These are phyloP conservation scores for Sparidentex hasta DNA, from an alignment of 2,797 vertebrate genomes.

Conservation along the genomic window DNA sequence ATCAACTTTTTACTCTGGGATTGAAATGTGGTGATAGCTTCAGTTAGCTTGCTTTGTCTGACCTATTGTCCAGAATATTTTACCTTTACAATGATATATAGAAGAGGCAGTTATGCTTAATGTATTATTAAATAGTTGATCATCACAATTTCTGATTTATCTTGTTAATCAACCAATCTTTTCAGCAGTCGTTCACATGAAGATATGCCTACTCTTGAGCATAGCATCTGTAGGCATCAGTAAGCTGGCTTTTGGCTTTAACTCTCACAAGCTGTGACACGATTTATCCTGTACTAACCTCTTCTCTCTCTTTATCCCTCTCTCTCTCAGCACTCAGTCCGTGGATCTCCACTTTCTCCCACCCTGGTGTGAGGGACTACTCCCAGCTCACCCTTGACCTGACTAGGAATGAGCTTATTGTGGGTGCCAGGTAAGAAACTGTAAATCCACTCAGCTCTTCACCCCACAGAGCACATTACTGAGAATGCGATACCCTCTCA, in stretches of 20 bases:
- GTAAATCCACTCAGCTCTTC: constrained; percentile 62
- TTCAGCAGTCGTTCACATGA: background rate
- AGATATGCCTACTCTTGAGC: background rate
- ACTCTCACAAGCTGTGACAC: background rate
- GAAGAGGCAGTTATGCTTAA: background rate
- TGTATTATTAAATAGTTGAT: background rate
- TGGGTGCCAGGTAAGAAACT: constrained; percentile 94
- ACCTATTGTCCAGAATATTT: background rate
- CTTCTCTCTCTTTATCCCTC: background rate
- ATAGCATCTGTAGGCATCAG: too few relatives aligned
- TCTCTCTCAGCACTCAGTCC: constrained; percentile 90
- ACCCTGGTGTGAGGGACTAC: constrained; percentile 91
- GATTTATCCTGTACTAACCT: constrained; percentile 20
- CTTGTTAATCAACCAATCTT: background rate
- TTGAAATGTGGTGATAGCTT: too few relatives aligned
- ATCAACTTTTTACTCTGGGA: background rate
- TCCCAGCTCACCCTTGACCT: constrained; percentile 98
- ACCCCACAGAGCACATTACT: constrained; percentile 53
- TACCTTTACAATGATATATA: background rate
- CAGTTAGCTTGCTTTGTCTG: background rate
- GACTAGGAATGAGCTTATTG: constrained; percentile 96
- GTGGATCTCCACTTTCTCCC: constrained; percentile 94
- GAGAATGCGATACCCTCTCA: constrained; percentile 63
- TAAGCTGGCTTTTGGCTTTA: too few relatives aligned
- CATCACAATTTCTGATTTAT: background rate